Evolutionary conservation across 2,113 vertebrate species (phyloP), one percentile per base, ranked within the genome.

Genomic region (Mugil cephalus): DNA sequence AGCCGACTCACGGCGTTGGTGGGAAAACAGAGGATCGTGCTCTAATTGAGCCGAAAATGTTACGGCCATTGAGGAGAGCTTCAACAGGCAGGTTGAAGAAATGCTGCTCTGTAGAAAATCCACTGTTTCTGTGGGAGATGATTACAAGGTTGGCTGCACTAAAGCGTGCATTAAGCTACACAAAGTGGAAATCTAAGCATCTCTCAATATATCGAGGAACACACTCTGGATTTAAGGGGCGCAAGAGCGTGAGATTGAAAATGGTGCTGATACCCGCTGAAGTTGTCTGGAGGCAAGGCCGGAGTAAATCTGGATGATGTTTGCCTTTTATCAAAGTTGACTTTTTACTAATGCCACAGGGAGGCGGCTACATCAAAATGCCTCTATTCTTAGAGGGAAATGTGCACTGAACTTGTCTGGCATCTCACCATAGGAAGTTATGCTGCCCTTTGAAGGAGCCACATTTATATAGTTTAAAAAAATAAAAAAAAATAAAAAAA

Each of bases 281-380:
- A 72, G 67, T 60, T 82, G 69, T 75, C 72, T 60, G 45, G 60
- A 71, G 78, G 80, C 81, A 46, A 53, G 69, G 45, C 83, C 77
- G 6, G 39, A 55, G 72, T 77, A 73, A 79, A 80, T 80, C 53
- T 74, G 66, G 36, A 36, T 21, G 45, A 79, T 74, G 74, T 85
- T 90, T 87, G 51, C 69, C 66, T 88, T 87, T 90, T 83, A 90
- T 92, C 88, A 91, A 86, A 79, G 76, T 77, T 89, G 88, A 92
- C 86, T 90, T 90, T 93, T 90, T 80, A 73, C 54, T 46, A 69
- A 69, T 73, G 87, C 88, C 86, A 79, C 34, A 8, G 82, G 88
- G 75, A 86, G 69, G 56, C 36, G 48, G 65, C 38, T 12, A 63
- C 80, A 90, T 87, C 74, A 74, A 88, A 85, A 89, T 87, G 78